Percentiles rank a stretch among this genome's conserved stretches.
Evolutionary conservation across 2,888 invertebrate species (phyloP).

Genomic region (Acleris laterana): DNA sequence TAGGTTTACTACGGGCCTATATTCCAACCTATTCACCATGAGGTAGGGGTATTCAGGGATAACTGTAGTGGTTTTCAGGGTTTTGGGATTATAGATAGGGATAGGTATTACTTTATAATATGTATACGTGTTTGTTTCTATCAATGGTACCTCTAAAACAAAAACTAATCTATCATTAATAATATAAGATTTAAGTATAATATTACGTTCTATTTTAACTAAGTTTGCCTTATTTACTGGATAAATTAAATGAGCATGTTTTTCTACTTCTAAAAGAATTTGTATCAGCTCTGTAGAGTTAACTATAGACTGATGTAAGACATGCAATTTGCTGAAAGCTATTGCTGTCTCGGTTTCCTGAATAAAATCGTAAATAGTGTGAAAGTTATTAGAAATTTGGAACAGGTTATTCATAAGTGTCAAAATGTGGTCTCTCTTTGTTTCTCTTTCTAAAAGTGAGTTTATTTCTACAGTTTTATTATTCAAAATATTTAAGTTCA

Average conservation of each 20-base stretch:
- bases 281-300: slow-evolving; percentile 36
- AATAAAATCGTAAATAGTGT: slow-evolving; percentile 29
- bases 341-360: slow-evolving; percentile 37
- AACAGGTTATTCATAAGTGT: slow-evolving; percentile 27
- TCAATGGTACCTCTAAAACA: slow-evolving; percentile 8
- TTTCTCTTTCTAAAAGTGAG: slow-evolving; percentile 3
- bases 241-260: slow-evolving; percentile 25
- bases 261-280: slow-evolving; percentile 20
- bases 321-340: slow-evolving; percentile 35
- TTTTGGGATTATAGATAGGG: slow-evolving; percentile 5
- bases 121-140: slow-evolving; percentile 12
- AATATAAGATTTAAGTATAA: slow-evolving; percentile 28
- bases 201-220: slow-evolving; percentile 35
- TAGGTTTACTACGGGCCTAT: slow-evolving; percentile 24
- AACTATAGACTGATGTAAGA: slow-evolving; percentile 35
- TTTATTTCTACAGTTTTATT: slow-evolving; percentile 16
- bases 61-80: not conserved
- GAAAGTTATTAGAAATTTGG: slow-evolving; percentile 35
- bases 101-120: slow-evolving; percentile 17
- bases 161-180: slow-evolving; percentile 17
- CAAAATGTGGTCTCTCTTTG: not conserved
- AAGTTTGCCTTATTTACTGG: slow-evolving; percentile 22
- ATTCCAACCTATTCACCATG: slow-evolving; percentile 32
- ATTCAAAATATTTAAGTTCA: slow-evolving; percentile 19
- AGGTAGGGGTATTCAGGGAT: slow-evolving; percentile 14